Conservation (phyloP, 2,113 vertebrate genomes). For the Trinectes maculatus region DNA sequence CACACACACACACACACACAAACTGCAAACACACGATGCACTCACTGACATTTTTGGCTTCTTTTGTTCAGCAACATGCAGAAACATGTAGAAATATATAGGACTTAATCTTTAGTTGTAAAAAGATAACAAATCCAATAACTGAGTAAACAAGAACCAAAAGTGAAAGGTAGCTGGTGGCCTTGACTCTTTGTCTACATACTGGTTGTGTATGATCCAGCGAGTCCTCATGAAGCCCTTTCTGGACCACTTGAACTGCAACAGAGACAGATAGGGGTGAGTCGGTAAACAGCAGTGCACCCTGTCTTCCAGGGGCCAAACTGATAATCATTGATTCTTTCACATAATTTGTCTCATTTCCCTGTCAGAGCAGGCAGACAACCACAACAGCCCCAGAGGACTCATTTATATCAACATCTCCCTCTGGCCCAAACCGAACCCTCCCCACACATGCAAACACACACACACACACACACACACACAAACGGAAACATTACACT, state of each 20-base stretch:
- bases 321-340: conserved; percentile 73
- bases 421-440: conserved; percentile 35
- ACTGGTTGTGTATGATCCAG: conserved; percentile 86
- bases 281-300: conserved; percentile 61
- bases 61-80: neutral
- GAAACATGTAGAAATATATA: too few species aligned
- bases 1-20: too few species aligned
- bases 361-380: conserved; percentile 67
- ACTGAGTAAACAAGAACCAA: neutral
- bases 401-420: conserved; percentile 68
- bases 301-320: conserved; percentile 59
- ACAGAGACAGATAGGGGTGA: conserved; percentile 61
- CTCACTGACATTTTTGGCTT: neutral
- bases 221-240: conserved; percentile 88
- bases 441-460: conserved; percentile 32
- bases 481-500: conserved; percentile 22
- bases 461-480: conserved; percentile 8
- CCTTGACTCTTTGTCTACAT: conserved; percentile 47
- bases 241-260: conserved; percentile 87
- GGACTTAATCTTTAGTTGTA: too few species aligned
- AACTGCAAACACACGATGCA: too few species aligned
- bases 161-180: neutral
- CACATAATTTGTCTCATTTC: conserved; percentile 77
- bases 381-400: conserved; percentile 52
- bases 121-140: too few species aligned